Evolutionary conservation across 2,113 vertebrate species (phyloP), one percentile per base, ranked within the genome.

Genomic region (Lophochroa leadbeateri): DNA sequence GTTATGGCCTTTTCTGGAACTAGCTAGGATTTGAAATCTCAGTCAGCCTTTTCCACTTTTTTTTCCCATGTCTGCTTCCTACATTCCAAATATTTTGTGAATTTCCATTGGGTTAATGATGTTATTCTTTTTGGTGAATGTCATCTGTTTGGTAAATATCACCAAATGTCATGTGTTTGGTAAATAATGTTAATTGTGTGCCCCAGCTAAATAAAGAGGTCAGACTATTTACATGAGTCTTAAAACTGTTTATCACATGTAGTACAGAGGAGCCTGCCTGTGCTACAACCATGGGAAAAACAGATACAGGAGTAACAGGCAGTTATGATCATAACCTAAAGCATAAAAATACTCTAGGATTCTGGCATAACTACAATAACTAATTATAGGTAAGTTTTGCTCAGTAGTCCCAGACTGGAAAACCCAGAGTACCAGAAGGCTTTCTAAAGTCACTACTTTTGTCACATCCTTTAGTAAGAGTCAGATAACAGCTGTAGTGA

Each of bases 91-190:
- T 46, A 10, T 27, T 85, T 87, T 65, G 11, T 49, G 39, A 64
- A 71, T 86, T 91, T 93, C 77, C 24, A n/a, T 29, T 35, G 39
- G 31, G 13, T 91, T 84, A 52, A 86, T 50, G 77, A 78, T 19
- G 5, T 86, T 64, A 53, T 58, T 88, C 47, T 88, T 83, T 85
- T 60, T 86, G 41, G 76, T 84, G 49, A 83, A 77, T 37, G 33
- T 70, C 41, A 83, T 90, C 64, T 74, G 17, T 88, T 93, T 95
- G 57, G 65, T 84, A 94, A 95, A 95, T 90, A 86, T 63, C 88
- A 92, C 68, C 91, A 94, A 93, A 92, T 63, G 61, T 60, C 63
- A 46, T 43, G 17, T 68, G 61, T 91, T 86, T 81, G 77, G 72
- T 84, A 86, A 92, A 92, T 67, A 86, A 77, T 20, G 8, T 74